Evolutionary conservation across 2,888 invertebrate genomes (phyloP).

Genomic region (Sympetrum striolatum): DNA sequence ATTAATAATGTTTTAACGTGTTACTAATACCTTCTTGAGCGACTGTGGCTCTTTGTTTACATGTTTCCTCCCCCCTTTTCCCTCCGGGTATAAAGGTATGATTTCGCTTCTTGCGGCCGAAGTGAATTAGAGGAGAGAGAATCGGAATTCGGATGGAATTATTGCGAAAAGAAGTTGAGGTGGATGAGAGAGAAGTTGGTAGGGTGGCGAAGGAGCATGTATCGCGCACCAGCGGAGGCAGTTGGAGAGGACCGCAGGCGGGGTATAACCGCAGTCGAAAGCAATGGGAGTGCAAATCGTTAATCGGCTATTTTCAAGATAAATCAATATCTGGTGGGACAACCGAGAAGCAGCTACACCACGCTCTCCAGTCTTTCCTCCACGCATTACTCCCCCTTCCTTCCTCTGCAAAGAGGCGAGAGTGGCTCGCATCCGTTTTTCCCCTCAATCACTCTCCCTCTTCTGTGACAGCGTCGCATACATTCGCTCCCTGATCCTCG

Average conservation of each 20-base stretch:
- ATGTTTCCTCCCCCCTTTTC: too few species aligned
- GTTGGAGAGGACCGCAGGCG: too few species aligned
- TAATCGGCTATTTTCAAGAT: slow-evolving; percentile 26
- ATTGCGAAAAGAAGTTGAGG: background rate
- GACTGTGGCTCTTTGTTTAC: too few species aligned
- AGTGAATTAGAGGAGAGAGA: background rate
- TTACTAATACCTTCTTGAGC: too few species aligned
- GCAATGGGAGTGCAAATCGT: background rate
- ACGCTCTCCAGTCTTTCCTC: background rate
- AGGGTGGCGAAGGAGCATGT: too few species aligned
- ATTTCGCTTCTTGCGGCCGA: background rate
- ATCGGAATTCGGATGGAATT: background rate
- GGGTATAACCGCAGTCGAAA: background rate
- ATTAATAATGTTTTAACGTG: too few species aligned
- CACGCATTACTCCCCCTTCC: background rate
- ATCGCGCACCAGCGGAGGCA: too few species aligned
- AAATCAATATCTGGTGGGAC: slow-evolving; percentile 41
- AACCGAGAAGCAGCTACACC: slow-evolving; percentile 13
- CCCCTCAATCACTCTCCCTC: background rate
- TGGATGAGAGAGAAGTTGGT: background rate
- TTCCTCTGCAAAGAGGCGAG: background rate
- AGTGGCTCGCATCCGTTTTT: background rate
- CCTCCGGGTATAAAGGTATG: too few species aligned
- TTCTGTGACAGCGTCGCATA: background rate
- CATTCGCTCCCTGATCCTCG: background rate